phyloP scores from a whole-genome alignment of 2,888 invertebrate species.

The Heterodera filipjevi region DNA sequence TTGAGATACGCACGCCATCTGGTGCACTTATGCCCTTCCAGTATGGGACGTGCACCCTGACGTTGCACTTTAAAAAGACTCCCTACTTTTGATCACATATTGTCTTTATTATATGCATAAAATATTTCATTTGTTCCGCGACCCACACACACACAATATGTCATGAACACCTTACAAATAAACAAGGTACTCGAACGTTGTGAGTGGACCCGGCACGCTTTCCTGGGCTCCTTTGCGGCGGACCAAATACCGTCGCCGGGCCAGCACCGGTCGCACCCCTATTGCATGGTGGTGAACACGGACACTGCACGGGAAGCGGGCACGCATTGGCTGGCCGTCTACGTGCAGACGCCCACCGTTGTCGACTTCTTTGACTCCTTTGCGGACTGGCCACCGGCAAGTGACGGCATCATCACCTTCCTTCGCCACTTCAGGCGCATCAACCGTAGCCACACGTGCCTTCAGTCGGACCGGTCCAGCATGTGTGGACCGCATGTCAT shows the following conservation, averaged over 20 bases:
- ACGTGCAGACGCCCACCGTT: not conserved
- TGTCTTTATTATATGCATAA: not conserved
- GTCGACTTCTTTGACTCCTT: slow-evolving; percentile 37
- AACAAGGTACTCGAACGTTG: slow-evolving; percentile 2
- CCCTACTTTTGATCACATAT: slow-evolving; percentile 19
- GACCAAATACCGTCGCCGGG: slow-evolving; percentile 18
- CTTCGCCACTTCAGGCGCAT: slow-evolving; percentile 2
- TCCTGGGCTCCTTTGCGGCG: slow-evolving; percentile 8
- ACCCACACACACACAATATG: not conserved
- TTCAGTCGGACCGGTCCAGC: slow-evolving; percentile 19
- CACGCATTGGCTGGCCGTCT: slow-evolving; percentile 18
- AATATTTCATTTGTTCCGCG: not conserved
- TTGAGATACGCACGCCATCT: slow-evolving; percentile 23
- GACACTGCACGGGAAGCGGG: not conserved
- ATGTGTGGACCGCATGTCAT: slow-evolving; percentile 25
- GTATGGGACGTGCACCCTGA: slow-evolving; percentile 24
- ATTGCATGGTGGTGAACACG: slow-evolving; percentile 10
- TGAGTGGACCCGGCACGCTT: not conserved
- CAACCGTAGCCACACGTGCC: not conserved
- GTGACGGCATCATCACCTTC: not conserved
- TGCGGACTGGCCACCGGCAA: slow-evolving; percentile 17
- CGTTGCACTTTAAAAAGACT: slow-evolving; percentile 27
- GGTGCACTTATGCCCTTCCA: slow-evolving; percentile 25
- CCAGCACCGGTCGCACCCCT: not conserved
- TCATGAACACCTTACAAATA: slow-evolving; percentile 16